Conservation (phyloP, 2,797 vertebrate species). For the Apodemus agrarius region DNA sequence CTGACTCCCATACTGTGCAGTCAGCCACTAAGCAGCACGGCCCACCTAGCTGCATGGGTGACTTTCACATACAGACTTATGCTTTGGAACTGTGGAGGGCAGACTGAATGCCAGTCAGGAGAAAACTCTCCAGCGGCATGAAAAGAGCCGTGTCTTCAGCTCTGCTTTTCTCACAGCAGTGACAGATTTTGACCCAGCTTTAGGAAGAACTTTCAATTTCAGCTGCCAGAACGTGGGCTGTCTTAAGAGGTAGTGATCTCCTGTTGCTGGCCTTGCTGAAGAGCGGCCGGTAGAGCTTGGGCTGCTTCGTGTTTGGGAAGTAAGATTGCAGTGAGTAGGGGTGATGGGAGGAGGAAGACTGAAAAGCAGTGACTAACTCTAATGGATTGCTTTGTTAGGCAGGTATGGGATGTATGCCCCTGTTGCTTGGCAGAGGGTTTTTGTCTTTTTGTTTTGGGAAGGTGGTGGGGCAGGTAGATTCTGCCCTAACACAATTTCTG, state of each 20-base stretch:
- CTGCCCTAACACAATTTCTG: neutral
- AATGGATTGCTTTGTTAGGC: neutral
- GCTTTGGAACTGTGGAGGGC: neutral
- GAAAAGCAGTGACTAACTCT: neutral
- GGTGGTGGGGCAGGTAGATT: neutral
- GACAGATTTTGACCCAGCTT: constrained; percentile 47
- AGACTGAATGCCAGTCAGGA: neutral
- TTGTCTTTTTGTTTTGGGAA: neutral
- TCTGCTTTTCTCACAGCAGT: neutral
- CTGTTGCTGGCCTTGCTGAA: neutral
- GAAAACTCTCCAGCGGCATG: neutral
- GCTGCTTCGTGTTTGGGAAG: neutral
- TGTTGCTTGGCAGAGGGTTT: neutral
- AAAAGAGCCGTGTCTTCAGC: neutral
- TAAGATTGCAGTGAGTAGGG: neutral
- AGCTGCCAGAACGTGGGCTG: constrained; percentile 35
- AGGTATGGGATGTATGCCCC: neutral
- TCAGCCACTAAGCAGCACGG: neutral
- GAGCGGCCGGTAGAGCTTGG: constrained; percentile 21
- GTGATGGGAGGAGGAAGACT: neutral
- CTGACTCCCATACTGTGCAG: neutral
- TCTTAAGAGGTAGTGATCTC: constrained; percentile 40
- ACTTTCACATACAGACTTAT: neutral
- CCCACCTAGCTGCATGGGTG: neutral
- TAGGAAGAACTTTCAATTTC: constrained; percentile 39